phyloP scores from a whole-genome alignment of 1,140 invertebrate genomes.

The Rhagoletis pomonella region DNA sequence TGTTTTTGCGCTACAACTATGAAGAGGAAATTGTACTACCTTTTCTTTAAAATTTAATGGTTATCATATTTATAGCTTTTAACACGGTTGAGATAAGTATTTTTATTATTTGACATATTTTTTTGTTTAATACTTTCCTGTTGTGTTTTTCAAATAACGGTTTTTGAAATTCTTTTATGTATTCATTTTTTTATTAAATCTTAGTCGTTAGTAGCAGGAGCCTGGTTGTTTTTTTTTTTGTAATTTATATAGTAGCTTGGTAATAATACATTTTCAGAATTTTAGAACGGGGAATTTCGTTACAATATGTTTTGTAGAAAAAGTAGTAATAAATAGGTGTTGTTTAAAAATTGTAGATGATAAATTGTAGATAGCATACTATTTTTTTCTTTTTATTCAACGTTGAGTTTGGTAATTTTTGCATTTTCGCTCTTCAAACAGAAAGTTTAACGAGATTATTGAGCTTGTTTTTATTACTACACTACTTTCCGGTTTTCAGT shows the following conservation, averaged over 20 bases:
- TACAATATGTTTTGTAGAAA: slow-evolving; percentile 21
- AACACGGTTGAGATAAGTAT: neutral
- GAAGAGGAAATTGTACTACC: slow-evolving; percentile 41
- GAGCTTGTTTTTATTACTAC: neutral
- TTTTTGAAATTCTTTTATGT: too few species aligned
- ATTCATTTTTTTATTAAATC: neutral
- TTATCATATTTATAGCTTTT: slow-evolving; percentile 13
- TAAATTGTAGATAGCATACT: slow-evolving; percentile 14
- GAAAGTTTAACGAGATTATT: slow-evolving; percentile 20
- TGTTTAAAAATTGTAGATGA: slow-evolving; percentile 43
- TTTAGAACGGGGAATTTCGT: slow-evolving; percentile 28
- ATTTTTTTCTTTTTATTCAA: neutral
- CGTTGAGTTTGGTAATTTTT: neutral
- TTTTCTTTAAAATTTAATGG: neutral
- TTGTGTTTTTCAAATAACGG: neutral
- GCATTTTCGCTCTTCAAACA: slow-evolving; percentile 10
- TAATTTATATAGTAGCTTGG: neutral
- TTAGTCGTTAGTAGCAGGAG: neutral
- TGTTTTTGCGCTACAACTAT: slow-evolving; percentile 12
- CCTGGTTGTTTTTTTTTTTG: neutral
- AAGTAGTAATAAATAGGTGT: slow-evolving; percentile 36
- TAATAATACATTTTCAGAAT: neutral
- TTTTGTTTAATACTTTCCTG: slow-evolving; percentile 2
- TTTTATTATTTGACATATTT: neutral
- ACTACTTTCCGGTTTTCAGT: neutral